phyloP scores from a whole-genome alignment of 2,113 vertebrate genomes.

The Burhinus bistriatus region DNA sequence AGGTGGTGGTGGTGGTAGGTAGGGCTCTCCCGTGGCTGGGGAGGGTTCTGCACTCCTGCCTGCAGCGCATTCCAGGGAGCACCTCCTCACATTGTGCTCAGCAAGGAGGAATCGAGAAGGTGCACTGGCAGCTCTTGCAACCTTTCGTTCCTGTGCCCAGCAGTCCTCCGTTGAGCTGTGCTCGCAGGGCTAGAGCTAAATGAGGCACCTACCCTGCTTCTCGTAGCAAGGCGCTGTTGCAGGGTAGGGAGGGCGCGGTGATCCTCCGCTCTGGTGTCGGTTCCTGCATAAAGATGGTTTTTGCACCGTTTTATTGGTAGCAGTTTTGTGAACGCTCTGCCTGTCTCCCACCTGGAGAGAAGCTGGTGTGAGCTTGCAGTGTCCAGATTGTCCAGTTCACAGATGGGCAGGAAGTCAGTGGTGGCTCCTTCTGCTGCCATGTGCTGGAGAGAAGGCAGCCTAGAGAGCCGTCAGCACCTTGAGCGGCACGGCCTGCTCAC shows the following conservation, averaged over 20 bases:
- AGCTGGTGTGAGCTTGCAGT: background rate
- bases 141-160: background rate
- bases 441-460: background rate
- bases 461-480: background rate
- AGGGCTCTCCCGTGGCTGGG: background rate
- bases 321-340: background rate
- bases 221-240: background rate
- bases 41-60: background rate
- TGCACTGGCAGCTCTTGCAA: background rate
- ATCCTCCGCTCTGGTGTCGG: background rate
- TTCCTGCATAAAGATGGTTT: background rate
- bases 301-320: background rate
- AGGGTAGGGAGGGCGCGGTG: fast-evolving
- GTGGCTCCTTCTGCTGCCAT: background rate
- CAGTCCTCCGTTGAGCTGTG: background rate
- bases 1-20: background rate
- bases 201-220: background rate
- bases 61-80: background rate
- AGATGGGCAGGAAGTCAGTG: background rate
- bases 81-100: background rate
- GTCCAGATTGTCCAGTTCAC: background rate
- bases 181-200: background rate
- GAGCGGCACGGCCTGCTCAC: background rate
- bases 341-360: background rate
- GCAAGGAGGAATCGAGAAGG: background rate